A percentile compares a stretch with the other conserved stretches of the same genome.
phyloP scores from a whole-genome alignment of 2,888 invertebrate genomes.

The Megalurothrips usitatus region DNA sequence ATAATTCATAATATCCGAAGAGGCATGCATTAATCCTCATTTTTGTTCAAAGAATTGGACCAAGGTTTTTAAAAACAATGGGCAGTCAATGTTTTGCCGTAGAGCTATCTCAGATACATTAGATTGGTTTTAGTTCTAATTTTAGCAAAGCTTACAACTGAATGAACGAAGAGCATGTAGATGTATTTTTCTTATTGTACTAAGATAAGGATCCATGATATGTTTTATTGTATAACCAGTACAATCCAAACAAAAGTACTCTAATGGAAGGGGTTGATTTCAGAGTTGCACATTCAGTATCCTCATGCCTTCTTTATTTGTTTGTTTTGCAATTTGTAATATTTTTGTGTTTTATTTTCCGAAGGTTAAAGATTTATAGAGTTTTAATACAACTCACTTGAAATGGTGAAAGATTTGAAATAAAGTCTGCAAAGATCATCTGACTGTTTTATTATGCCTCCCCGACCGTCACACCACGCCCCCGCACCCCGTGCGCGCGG shows the following conservation, averaged over 20 bases:
- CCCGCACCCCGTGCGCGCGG: too few relatives aligned
- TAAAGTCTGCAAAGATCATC: not conserved
- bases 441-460: not conserved
- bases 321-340: slow-evolving; percentile 23
- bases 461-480: not conserved
- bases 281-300: slow-evolving; percentile 1
- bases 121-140: not conserved
- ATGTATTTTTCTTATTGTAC: slow-evolving; percentile 11
- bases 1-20: not conserved
- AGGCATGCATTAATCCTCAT: not conserved
- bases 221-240: slow-evolving; percentile 25
- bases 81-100: not conserved
- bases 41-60: not conserved
- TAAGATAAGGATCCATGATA: not conserved
- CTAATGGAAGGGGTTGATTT: not conserved
- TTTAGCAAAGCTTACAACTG: not conserved
- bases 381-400: slow-evolving; percentile 14
- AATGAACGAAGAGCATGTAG: not conserved
- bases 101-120: not conserved
- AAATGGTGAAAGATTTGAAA: slow-evolving; percentile 13
- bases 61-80: not conserved
- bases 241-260: not conserved
- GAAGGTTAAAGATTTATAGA: slow-evolving; percentile 23
- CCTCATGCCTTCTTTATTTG: slow-evolving; percentile 11
- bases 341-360: slow-evolving; percentile 23